phyloP scores from a whole-genome alignment of 2,113 vertebrate species.

The Archilochus colubris region DNA sequence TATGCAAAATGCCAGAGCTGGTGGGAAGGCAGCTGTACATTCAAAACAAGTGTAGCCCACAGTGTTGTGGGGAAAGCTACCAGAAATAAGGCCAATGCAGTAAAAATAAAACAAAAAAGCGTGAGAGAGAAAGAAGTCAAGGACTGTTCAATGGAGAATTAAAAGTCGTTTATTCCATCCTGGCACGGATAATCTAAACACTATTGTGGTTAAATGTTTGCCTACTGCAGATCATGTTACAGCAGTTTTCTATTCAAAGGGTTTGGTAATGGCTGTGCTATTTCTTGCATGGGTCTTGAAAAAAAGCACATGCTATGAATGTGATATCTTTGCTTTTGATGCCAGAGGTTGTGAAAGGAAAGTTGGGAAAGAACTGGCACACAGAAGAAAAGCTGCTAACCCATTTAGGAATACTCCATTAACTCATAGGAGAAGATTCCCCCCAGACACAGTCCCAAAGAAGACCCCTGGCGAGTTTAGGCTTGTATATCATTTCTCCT shows the following conservation, averaged over 20 bases:
- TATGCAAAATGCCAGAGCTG: not conserved
- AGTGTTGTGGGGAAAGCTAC: not conserved
- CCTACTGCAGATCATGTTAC: slow-evolving; percentile 62
- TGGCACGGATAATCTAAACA: slow-evolving; percentile 58
- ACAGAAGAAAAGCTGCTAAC: slow-evolving; percentile 54
- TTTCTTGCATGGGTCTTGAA: slow-evolving; percentile 29
- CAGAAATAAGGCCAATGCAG: not conserved
- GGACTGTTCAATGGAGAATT: not conserved
- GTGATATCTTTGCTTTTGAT: slow-evolving; percentile 26
- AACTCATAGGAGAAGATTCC: slow-evolving; percentile 66
- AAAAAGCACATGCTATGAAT: slow-evolving; percentile 43
- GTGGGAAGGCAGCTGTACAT: slow-evolving; percentile 19
- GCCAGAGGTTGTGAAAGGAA: slow-evolving; percentile 59
- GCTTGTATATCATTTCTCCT: slow-evolving; percentile 67
- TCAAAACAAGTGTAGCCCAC: slow-evolving; percentile 40
- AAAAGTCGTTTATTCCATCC: slow-evolving; percentile 39
- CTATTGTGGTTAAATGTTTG: slow-evolving; percentile 55
- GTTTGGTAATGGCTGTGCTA: slow-evolving; percentile 55
- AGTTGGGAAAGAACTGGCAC: slow-evolving; percentile 54
- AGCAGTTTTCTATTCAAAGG: slow-evolving; percentile 56
- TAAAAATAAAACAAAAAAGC: slow-evolving; percentile 48
- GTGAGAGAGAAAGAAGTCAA: not conserved
- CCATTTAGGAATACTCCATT: slow-evolving; percentile 66
- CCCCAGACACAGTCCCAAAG: slow-evolving; percentile 65
- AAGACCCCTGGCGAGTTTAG: slow-evolving; percentile 61